Conservation (phyloP, 1,140 invertebrate genomes). For the Geopemphigus sp. region DNA sequence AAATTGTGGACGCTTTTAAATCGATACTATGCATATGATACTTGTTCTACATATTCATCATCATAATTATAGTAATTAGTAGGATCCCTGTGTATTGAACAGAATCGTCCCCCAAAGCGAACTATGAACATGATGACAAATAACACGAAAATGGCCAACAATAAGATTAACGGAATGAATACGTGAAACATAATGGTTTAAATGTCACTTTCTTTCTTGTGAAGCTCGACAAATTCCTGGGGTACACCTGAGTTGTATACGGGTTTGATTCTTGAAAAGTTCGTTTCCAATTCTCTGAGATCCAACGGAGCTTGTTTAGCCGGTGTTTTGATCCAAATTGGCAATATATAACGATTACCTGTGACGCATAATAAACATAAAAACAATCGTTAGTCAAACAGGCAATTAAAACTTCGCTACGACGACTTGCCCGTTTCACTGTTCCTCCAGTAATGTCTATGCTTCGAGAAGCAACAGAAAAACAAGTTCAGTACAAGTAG, state of each 20-base stretch:
- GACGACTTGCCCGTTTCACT: constrained; percentile 67
- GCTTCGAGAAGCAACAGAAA: constrained; percentile 74
- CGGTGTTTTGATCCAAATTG: constrained; percentile 77
- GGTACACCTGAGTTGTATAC: constrained; percentile 53
- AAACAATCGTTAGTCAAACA: too few species aligned
- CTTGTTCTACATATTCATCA: constrained; percentile 3
- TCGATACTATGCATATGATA: constrained; percentile 16
- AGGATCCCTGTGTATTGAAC: constrained; percentile 13
- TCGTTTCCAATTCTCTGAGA: constrained; percentile 67
- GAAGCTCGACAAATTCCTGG: constrained; percentile 66
- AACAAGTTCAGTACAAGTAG: constrained; percentile 73
- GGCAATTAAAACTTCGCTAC: too few species aligned
- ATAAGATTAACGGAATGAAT: constrained; percentile 70
- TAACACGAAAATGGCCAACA: constrained; percentile 68
- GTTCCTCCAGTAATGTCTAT: constrained; percentile 77
- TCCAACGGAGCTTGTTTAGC: constrained; percentile 80
- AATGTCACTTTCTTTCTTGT: constrained; percentile 78
- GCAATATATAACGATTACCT: constrained; percentile 80
- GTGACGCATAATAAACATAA: constrained; percentile 52
- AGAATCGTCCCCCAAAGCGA: constrained; percentile 67
- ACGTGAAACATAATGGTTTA: constrained; percentile 69
- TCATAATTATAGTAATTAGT: background rate
- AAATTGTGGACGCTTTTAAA: background rate
- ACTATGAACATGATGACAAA: constrained; percentile 73
- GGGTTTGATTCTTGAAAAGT: constrained; percentile 54